These are phyloP conservation scores for Maniola hyperantus DNA, from an alignment of 2,888 invertebrate species.

Conservation along the genomic window DNA sequence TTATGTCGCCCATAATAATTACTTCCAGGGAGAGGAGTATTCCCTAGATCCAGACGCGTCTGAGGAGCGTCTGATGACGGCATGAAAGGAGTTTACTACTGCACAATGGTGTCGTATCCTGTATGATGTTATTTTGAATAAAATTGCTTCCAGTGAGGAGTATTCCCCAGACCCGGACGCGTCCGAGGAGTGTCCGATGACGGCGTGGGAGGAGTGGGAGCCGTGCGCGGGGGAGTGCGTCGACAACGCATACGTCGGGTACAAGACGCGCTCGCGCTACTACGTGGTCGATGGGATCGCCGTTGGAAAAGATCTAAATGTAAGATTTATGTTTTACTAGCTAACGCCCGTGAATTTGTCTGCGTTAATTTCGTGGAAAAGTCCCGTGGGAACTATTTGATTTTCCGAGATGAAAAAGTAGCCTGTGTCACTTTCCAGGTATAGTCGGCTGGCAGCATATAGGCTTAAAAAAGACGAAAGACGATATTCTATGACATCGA, in stretches of 20 bases:
- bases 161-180: conserved; percentile 53
- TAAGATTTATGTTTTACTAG: conserved; percentile 33
- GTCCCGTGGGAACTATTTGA: no score
- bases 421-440: no score
- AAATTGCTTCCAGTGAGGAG: conserved; percentile 49
- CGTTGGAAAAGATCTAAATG: conserved; percentile 53
- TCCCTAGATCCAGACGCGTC: conserved; percentile 53
- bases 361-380: no score
- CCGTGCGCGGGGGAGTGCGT: conserved; percentile 63
- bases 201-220: conserved; percentile 66
- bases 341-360: no score
- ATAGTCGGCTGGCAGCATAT: no score
- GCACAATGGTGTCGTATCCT: no score
- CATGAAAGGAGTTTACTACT: conserved; percentile 69
- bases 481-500: no score
- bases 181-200: conserved; percentile 58
- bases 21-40: conserved; percentile 51
- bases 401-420: neutral
- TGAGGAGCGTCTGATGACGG: conserved; percentile 60
- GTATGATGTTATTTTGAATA: no score
- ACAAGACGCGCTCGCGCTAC: conserved; percentile 58
- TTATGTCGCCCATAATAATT: no score
- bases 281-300: conserved; percentile 56
- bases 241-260: conserved; percentile 53
- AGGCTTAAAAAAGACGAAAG: no score